Conservation (phyloP, 2,797 vertebrate genomes). For the Esox masquinongy region DNA sequence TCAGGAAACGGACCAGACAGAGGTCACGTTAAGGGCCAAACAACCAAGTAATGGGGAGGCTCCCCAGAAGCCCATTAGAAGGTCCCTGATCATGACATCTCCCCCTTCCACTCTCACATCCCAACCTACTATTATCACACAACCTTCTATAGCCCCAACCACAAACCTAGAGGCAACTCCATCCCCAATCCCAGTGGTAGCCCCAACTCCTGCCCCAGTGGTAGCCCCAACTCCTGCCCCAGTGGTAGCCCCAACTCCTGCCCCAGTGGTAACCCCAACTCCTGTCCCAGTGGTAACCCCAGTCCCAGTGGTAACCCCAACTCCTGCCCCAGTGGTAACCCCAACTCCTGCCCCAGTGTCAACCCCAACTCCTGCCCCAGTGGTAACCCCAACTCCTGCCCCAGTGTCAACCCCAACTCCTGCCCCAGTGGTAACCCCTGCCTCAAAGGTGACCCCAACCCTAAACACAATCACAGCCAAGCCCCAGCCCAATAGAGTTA, state of each 20-base stretch:
- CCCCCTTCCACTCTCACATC: constrained; percentile 64
- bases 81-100: constrained; percentile 76
- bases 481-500: constrained; percentile 28
- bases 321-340: background rate
- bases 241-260: no score
- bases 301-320: background rate
- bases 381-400: background rate
- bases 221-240: constrained; percentile 32
- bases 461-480: constrained; percentile 29
- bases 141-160: constrained; percentile 31
- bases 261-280: no score
- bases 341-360: background rate
- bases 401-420: background rate
- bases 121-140: constrained; percentile 52
- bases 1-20: constrained; percentile 25
- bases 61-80: constrained; percentile 88
- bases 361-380: background rate
- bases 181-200: constrained; percentile 31
- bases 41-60: constrained; percentile 45
- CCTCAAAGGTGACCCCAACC: background rate
- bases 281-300: constrained; percentile 2
- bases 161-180: constrained; percentile 27
- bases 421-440: background rate
- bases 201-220: background rate
- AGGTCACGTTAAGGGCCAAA: constrained; percentile 41